A percentile compares a stretch with the other conserved stretches of the same genome.
Conservation (phyloP, 2,797 vertebrate genomes). For the Smutsia gigantea region DNA sequence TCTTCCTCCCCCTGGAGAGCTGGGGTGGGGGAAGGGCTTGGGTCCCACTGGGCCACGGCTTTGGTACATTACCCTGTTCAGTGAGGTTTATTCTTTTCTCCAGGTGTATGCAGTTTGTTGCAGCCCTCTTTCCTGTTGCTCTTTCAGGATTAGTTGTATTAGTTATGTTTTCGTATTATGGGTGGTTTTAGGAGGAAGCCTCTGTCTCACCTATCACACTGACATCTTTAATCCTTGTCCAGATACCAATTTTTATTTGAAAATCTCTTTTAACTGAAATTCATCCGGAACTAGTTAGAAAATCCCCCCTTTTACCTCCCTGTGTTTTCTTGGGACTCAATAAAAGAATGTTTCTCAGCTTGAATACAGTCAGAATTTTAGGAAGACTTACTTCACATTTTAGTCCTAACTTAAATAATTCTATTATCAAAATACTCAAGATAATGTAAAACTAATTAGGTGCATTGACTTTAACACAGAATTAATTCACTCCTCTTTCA, state of each 20-base stretch:
- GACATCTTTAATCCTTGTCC: not conserved
- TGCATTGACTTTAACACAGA: constrained; percentile 11
- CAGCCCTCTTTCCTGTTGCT: too few species aligned
- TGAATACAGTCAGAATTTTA: constrained; percentile 6
- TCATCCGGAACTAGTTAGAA: not conserved
- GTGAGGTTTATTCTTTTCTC: too few species aligned
- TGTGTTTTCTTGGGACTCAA: not conserved
- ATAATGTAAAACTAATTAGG: not conserved
- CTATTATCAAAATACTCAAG: constrained; percentile 19
- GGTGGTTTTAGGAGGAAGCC: too few species aligned
- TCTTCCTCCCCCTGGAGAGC: too few species aligned
- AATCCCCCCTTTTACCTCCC: not conserved
- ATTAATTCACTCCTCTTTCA: not conserved
- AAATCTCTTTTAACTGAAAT: constrained; percentile 38
- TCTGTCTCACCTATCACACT: too few species aligned
- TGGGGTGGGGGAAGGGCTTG: too few species aligned
- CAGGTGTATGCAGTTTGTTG: too few species aligned
- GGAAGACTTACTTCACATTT: not conserved
- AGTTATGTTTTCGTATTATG: too few species aligned
- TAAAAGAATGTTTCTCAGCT: not conserved
- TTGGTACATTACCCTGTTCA: too few species aligned
- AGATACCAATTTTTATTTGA: constrained; percentile 1
- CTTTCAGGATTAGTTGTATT: too few species aligned
- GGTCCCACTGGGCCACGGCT: too few species aligned
- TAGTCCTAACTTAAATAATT: not conserved